Conservation (phyloP, 2,113 vertebrate species). For the Rutilus rutilus region DNA sequence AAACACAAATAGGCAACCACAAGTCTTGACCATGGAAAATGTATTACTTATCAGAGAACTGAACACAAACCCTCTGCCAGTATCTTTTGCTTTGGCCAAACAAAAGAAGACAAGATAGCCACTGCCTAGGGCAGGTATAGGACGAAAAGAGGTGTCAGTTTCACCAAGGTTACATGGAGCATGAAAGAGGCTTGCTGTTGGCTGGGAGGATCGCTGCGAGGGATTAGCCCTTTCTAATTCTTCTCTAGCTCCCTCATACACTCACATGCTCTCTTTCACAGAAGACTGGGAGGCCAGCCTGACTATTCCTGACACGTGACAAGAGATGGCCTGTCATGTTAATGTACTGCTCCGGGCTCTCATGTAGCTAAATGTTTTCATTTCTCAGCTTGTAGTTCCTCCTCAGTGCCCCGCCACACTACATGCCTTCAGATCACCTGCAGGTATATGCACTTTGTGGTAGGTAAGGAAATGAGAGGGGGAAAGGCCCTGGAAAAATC, state of each 20-base stretch:
- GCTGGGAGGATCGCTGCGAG: constrained; percentile 38
- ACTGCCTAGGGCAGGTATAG: constrained; percentile 44
- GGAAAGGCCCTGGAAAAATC: constrained; percentile 54
- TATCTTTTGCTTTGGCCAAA: constrained; percentile 36
- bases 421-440: constrained; percentile 38
- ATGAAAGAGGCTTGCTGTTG: constrained; percentile 63
- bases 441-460: constrained; percentile 62
- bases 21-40: constrained; percentile 6
- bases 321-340: constrained; percentile 57
- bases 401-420: constrained; percentile 26
- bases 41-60: background rate
- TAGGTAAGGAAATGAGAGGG: constrained; percentile 65
- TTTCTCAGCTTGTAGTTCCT: constrained; percentile 54
- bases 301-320: constrained; percentile 60
- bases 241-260: constrained; percentile 9
- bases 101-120: constrained; percentile 39
- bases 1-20: background rate
- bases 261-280: constrained; percentile 17
- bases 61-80: background rate
- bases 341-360: constrained; percentile 57
- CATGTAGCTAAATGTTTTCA: constrained; percentile 62
- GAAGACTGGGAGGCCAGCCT: constrained; percentile 43
- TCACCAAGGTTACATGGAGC: constrained; percentile 60
- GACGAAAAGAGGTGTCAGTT: constrained; percentile 57
- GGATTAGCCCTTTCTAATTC: constrained; percentile 48